Conservation (phyloP, 2,113 vertebrate species). For the Peucedramus taeniatus region DNA sequence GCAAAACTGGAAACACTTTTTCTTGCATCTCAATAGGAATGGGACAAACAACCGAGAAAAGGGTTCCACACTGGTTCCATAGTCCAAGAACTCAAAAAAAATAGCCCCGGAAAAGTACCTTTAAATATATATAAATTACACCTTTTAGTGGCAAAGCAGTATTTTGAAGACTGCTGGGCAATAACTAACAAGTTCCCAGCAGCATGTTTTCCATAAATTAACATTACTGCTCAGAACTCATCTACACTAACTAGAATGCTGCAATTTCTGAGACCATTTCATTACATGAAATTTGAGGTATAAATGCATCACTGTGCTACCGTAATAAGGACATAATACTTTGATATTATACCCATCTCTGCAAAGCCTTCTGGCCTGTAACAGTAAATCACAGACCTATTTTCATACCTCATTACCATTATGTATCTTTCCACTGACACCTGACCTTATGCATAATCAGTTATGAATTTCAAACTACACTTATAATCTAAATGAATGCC, state of each 20-base stretch:
- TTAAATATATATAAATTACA: neutral
- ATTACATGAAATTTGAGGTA: neutral
- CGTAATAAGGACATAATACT: neutral
- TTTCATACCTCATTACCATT: constrained; percentile 39
- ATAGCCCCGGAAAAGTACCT: neutral
- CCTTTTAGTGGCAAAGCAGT: constrained; percentile 39
- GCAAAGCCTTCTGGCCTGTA: constrained; percentile 8
- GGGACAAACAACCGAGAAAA: neutral
- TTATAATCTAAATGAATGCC: neutral
- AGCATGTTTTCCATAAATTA: neutral
- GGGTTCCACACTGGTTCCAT: neutral
- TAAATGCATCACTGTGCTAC: neutral
- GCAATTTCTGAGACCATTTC: neutral
- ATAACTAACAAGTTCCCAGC: neutral
- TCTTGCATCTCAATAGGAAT: neutral
- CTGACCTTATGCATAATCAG: neutral
- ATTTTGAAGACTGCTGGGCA: constrained; percentile 24
- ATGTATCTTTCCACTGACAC: constrained; percentile 7
- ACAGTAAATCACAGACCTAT: neutral
- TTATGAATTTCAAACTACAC: neutral
- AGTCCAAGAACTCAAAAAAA: neutral
- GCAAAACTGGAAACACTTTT: neutral
- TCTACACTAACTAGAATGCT: neutral
- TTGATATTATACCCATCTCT: constrained; percentile 5
- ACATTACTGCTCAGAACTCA: neutral